A percentile compares a stretch with the other conserved stretches of the same genome.
These are phyloP conservation scores for Drosophila athabasca DNA, from an alignment of 1,140 invertebrate genomes.

Conservation along the genomic window DNA sequence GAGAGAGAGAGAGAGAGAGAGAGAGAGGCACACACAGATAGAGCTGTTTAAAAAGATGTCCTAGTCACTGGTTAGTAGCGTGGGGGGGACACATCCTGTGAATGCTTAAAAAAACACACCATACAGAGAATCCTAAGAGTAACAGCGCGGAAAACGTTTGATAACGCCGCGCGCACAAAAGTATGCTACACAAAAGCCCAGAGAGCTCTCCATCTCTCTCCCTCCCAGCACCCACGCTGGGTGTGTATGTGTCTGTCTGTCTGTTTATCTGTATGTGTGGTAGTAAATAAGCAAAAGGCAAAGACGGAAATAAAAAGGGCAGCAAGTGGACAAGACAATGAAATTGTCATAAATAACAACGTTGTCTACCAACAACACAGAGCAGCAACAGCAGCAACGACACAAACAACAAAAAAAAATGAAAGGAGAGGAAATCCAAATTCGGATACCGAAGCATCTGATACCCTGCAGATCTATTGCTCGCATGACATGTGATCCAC, in stretches of 20 bases:
- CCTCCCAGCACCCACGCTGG: neutral
- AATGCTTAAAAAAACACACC: slow-evolving; percentile 4
- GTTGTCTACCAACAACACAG: slow-evolving; percentile 61
- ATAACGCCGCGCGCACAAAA: slow-evolving; percentile 72
- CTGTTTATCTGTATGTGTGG: slow-evolving; percentile 21
- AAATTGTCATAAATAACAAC: slow-evolving; percentile 81
- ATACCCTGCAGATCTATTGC: too few species aligned
- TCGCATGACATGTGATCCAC: too few species aligned
- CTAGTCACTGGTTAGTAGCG: slow-evolving; percentile 21
- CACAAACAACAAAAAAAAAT: slow-evolving; percentile 1
- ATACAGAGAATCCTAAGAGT: slow-evolving; percentile 52
- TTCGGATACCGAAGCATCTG: too few species aligned
- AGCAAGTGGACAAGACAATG: slow-evolving; percentile 79
- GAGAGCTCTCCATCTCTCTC: slow-evolving; percentile 34
- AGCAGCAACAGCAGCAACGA: slow-evolving; percentile 25
- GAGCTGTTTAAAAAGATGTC: slow-evolving; percentile 66
- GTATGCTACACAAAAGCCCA: slow-evolving; percentile 66
- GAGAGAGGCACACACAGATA: slow-evolving; percentile 28
- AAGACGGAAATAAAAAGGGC: slow-evolving; percentile 73
- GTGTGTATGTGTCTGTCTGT: slow-evolving; percentile 9
- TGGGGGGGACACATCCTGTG: slow-evolving; percentile 1
- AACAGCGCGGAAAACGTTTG: slow-evolving; percentile 80
- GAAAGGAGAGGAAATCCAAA: too few species aligned
- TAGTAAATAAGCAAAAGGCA: slow-evolving; percentile 72
- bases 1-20: neutral